Base-by-base conservation (phyloP, 2,888 invertebrate species). In the Boloria selene region DNA sequence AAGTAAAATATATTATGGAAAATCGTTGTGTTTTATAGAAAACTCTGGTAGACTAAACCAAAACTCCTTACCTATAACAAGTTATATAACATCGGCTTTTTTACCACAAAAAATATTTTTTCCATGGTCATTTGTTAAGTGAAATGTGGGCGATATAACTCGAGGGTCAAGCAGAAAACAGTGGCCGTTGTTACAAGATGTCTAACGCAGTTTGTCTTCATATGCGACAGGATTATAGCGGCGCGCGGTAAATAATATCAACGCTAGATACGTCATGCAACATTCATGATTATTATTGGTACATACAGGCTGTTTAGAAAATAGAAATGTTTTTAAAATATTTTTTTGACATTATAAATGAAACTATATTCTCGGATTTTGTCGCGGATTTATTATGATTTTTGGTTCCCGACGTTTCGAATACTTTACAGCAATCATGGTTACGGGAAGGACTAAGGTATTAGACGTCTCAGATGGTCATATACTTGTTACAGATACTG, bases 171-270 rank as follows among this genome's bases (percentile, higher is more conserved):
- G 80, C 85, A 86, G 88, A 87, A 89, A 86, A 83, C 76, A 70
- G 76, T 71, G 73, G 72, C 72, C 69, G 80, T 77, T 74, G 76
- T 70, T 71, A 69, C 82, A 82, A 83, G 81, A 81, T 81, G 86
- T 83, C 82, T 82, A 71, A 59, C 65, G 82, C 89, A 80, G 83
- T 90, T 84, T 88, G 83, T 90, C 88, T 88, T 87, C 86, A 87
- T 88, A 77, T 82, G 74, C 70, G 89, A 90, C 90, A 88, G 89
- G 82, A 90, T 92, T 91, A 91, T 88, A 77, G 79, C 70, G 76
- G 83, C 86, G 86, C 78, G 80, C 86, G 87, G 89, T 88, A 88
- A 90, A 90, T 89, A 90, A 91, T 90, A 90, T 82, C 85, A 79
- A 78, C 83, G 83, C 85, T 80, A 78, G 83, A 84, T 83, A 77